Percentiles rank a stretch among this genome's conserved stretches.
Evolutionary conservation across 2,113 vertebrate genomes (phyloP).

Genomic region (Catharus bicknelli): DNA sequence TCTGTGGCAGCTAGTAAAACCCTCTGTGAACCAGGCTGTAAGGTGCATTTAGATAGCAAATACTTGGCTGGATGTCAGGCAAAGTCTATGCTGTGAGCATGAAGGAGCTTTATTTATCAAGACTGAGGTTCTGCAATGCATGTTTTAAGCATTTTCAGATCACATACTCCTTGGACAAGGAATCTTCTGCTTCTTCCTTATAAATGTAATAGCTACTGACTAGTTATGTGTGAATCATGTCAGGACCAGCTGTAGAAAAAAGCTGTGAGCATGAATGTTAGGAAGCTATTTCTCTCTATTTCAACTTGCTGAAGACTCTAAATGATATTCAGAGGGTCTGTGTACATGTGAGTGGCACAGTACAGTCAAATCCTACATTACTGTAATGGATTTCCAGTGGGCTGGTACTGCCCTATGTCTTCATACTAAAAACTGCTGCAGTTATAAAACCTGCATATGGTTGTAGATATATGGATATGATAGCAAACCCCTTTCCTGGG

Average conservation of each 20-base stretch:
- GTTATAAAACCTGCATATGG: neutral
- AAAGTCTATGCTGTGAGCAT: neutral
- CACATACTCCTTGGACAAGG: accelerated
- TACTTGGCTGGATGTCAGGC: neutral
- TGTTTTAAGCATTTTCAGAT: neutral
- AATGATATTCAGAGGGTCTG: neutral
- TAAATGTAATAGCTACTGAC: neutral
- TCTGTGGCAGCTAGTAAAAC: neutral
- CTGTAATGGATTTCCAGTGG: neutral
- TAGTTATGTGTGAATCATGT: neutral
- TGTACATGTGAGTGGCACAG: neutral
- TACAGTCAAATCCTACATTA: neutral
- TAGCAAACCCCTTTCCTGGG: neutral
- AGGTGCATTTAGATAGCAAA: neutral
- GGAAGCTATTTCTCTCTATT: neutral
- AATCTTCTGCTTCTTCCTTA: neutral
- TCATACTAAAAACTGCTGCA: neutral
- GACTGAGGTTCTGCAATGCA: neutral
- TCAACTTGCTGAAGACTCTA: neutral
- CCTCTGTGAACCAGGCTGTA: neutral
- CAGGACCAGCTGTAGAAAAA: neutral
- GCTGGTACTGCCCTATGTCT: neutral
- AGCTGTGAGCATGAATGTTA: neutral
- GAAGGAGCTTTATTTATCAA: neutral
- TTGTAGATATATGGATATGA: neutral